A percentile compares a stretch with the other conserved stretches of the same genome.
These are phyloP conservation scores for Neoaliturus tenellus DNA, from an alignment of 2,888 invertebrate species.

Conservation along the genomic window DNA sequence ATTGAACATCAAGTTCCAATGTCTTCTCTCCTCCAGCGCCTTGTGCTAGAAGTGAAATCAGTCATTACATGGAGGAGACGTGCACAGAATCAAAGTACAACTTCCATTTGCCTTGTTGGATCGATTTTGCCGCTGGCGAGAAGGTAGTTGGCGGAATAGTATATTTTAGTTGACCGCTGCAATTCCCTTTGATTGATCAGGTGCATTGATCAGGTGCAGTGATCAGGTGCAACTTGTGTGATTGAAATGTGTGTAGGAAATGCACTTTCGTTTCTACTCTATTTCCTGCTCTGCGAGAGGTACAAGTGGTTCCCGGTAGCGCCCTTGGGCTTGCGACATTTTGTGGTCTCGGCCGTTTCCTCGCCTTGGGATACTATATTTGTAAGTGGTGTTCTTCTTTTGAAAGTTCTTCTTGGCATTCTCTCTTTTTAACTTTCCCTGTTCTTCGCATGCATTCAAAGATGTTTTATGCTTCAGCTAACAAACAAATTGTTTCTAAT, in stretches of 20 bases:
- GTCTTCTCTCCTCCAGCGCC: too few species aligned
- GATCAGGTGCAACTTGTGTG: not conserved
- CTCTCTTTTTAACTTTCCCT: not conserved
- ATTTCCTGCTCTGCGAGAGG: not conserved
- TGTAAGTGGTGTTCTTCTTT: not conserved
- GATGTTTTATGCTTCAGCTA: too few species aligned
- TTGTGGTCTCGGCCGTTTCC: not conserved
- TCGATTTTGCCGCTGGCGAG: not conserved
- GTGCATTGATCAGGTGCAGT: not conserved
- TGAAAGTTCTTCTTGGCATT: not conserved
- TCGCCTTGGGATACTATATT: not conserved
- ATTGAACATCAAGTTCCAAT: too few species aligned
- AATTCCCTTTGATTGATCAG: not conserved
- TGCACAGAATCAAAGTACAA: too few species aligned
- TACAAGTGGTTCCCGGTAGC: not conserved
- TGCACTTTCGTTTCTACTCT: constrained; percentile 28
- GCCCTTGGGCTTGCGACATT: not conserved
- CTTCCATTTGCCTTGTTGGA: not conserved
- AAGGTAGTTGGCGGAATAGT: not conserved
- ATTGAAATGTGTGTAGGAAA: not conserved
- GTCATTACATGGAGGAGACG: too few species aligned
- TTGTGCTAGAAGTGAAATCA: too few species aligned
- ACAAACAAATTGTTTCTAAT: too few species aligned
- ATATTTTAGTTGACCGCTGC: constrained; percentile 2
- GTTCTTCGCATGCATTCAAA: not conserved